Evolutionary conservation across 1,140 invertebrate genomes (phyloP), one percentile per base, ranked within the genome.

Genomic region (Camponotus floridanus): DNA sequence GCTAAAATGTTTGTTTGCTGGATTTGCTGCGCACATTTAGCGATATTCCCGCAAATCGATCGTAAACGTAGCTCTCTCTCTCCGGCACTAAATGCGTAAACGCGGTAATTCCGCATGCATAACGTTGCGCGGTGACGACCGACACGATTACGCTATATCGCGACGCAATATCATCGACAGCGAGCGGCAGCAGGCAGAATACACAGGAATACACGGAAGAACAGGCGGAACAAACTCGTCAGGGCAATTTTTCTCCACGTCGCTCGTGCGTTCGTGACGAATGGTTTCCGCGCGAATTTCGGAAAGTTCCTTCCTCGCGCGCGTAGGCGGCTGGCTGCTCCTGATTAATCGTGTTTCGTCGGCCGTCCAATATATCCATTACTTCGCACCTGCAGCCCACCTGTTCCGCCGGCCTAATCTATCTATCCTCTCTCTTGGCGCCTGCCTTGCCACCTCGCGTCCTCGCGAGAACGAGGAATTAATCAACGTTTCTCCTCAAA

Each of bases 401-500:
- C 86, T 87, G 62, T 80, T 73, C 33, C 68, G 68, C 55, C 61
- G 61, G 57, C 67, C 76, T 79, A 86, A 51, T 88, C 84, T 76
- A 76, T 88, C 84, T 67, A 79, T 80, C 57, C 65, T 48, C 48
- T 51, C 48, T 45, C 9, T 13, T 4, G 48, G 48, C 71, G 45
- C 15, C 45, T 61, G 62, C 76, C 76, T 68, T 68, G 73, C 39
- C 83, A 68, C 31, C 64, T 80, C 42, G 61, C 76, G 78, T 68
- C 18, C 81, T 79, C 80, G 39, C 64, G 65, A 85, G 65, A 85
- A 57, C 48, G 57, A 68, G 83, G 65, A 86, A 89, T 90, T 90
- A 90, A 90, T 90, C 88, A 90, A 89, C 86, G 85, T 76, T 89
- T 61, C 48, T 51, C 31, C 61, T 85, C 64, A 87, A 64, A 83